Evolutionary conservation across 92 coral and sea anemone species (phyloP).

Genomic region (Nematostella vectensis): DNA sequence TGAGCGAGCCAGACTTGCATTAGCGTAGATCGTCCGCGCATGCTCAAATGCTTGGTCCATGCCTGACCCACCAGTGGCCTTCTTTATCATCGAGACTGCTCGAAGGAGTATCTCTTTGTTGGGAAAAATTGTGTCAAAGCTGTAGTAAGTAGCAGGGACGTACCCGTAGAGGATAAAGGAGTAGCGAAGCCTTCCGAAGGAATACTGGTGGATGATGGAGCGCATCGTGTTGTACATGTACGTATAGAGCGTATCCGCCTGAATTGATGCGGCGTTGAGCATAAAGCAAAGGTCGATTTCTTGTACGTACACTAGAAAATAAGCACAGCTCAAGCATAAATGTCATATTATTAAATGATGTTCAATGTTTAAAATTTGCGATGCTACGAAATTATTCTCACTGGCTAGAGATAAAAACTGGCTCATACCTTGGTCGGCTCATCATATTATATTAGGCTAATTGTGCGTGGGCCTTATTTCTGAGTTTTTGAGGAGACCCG

Average conservation of each 20-base stretch:
- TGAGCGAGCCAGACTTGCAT: background rate
- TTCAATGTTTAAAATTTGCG: too few species aligned
- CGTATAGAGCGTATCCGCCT: slow-evolving; percentile 1
- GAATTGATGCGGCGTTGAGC: slow-evolving; percentile 14
- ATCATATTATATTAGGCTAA: too few species aligned
- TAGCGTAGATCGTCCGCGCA: slow-evolving; percentile 8
- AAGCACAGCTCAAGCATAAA: background rate
- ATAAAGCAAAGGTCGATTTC: slow-evolving; percentile 19
- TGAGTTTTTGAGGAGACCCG: too few species aligned
- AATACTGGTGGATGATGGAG: slow-evolving; percentile 13
- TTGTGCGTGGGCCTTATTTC: too few species aligned
- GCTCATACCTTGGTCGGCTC: too few species aligned
- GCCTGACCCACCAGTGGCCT: slow-evolving; percentile 4
- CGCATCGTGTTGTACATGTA: slow-evolving; percentile 19
- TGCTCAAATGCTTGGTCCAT: background rate
- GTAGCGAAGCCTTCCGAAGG: slow-evolving; percentile 21
- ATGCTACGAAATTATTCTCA: too few species aligned
- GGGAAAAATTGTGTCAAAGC: slow-evolving; percentile 10
- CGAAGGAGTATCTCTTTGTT: slow-evolving; percentile 16
- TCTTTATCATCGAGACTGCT: slow-evolving; percentile 10
- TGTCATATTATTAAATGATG: too few species aligned
- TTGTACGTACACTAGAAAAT: slow-evolving; percentile 13
- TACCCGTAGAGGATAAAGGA: slow-evolving; percentile 18
- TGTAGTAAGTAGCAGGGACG: slow-evolving; percentile 11
- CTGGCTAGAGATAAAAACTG: too few species aligned